Evolutionary conservation across 2,888 invertebrate species (phyloP).

Genomic region (Pristionchus japonicus): DNA sequence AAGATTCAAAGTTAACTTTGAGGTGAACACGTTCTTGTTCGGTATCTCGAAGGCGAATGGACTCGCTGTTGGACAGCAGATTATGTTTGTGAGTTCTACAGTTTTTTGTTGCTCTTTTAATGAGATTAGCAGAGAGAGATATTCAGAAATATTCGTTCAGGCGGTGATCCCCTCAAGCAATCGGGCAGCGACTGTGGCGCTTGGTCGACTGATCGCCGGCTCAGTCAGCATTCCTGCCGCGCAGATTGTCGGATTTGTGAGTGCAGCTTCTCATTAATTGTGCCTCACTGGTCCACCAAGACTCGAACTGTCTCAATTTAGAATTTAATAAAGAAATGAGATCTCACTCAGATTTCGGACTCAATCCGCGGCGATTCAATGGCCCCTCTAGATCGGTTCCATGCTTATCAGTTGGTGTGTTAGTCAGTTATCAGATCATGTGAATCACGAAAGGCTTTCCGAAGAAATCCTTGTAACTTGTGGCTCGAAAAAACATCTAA

Average conservation of each 20-base stretch:
- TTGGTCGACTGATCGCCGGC: not conserved
- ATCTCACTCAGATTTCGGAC: not conserved
- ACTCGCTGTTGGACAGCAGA: not conserved
- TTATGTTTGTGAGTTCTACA: not conserved
- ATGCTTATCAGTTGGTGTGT: not conserved
- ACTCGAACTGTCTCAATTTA: too few species aligned
- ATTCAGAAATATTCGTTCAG: not conserved
- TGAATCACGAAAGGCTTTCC: not conserved
- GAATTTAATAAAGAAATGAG: too few species aligned
- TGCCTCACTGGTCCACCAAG: too few species aligned
- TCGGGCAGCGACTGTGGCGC: not conserved
- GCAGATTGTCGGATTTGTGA: not conserved
- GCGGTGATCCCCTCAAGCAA: not conserved
- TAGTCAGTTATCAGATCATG: not conserved
- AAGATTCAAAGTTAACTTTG: not conserved
- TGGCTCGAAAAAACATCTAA: too few species aligned
- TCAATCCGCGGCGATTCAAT: not conserved
- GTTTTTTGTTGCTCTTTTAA: too few species aligned
- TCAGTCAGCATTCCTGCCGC: not conserved
- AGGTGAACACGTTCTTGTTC: not conserved
- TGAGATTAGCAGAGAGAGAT: too few species aligned
- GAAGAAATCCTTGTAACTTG: too few species aligned
- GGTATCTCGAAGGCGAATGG: not conserved
- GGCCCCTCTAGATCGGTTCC: not conserved
- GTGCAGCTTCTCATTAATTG: not conserved